Evolutionary conservation across 2,113 vertebrate genomes (phyloP), one percentile per base, ranked within the genome.

Genomic region (Neodontobutis hainanensis): DNA sequence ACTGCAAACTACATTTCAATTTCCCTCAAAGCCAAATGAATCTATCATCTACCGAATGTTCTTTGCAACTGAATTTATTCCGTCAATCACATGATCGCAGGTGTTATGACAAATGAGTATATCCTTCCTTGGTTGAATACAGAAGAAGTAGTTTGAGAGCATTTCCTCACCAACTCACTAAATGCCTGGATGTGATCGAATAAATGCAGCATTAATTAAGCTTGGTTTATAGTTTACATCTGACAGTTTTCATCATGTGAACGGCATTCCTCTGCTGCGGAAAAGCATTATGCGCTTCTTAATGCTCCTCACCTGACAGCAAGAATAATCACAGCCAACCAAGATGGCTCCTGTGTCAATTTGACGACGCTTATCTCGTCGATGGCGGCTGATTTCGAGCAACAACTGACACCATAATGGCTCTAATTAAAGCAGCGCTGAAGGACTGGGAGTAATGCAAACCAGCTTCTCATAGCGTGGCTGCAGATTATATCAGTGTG

Each of bases 211-310:
- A 14, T 7, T 40, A 8, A 11, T 57, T 46, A 77, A 10, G 15
- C 15, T 16, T 34, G 43, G 27, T 48, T 55, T 38, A 19, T 40
- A 59, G 5, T 36, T 67, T 8, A 5, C 11, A 1, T 44, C 42
- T 74, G 46, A 57, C 52, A 61, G n/a, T 44, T 11, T 56, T 38
- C 56, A 57, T 50, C 5, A 9, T 42, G 35, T 36, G 6, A 60
- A 38, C 60, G 47, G 34, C 7, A 40, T 59, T 65, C 40, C 32
- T 52, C 15, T 32, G 52, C 11, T 27, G 11, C 9, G 16, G 8
- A 8, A 47, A 14, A 27, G 12, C 50, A 49, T 43, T 32, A 5
- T 6, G 36, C 15, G 16, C 34, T 43, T 19, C 32, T 64, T n/a
- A 15, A 27, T 51, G 59, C 58, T 57, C 47, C 43, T 57, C 43